Percentiles rank a stretch among this genome's conserved stretches.
phyloP scores from a whole-genome alignment of 2,888 invertebrate species.

The Rhamphomyia laevipes region DNA sequence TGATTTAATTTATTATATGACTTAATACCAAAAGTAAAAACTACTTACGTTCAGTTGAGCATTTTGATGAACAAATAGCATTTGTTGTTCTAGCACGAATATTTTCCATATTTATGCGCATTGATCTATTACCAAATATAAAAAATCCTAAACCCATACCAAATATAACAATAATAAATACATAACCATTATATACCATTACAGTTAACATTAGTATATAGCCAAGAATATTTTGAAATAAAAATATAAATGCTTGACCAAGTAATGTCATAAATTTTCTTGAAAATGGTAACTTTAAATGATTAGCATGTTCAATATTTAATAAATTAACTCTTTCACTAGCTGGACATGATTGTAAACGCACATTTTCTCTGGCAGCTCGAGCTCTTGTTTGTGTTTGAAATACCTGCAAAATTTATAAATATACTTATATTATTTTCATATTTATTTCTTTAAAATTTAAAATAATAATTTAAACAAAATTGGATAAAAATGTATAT shows the following conservation, averaged over 20 bases:
- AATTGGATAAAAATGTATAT: too few relatives aligned
- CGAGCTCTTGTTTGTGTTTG: conserved; percentile 19
- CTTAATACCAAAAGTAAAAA: not conserved
- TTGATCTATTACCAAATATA: conserved; percentile 42
- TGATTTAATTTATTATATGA: not conserved
- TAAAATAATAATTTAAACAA: not conserved
- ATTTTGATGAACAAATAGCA: conserved; percentile 34
- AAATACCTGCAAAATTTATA: conserved; percentile 15
- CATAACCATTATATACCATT: conserved; percentile 62
- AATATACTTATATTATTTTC: not conserved
- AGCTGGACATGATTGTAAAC: conserved; percentile 16
- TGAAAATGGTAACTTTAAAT: conserved; percentile 2
- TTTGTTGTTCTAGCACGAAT: conserved; percentile 38
- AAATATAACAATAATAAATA: conserved; percentile 49
- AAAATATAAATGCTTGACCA: conserved; percentile 18
- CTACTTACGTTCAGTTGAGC: conserved; percentile 25
- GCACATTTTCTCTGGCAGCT: conserved; percentile 18
- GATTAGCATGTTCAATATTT: conserved; percentile 5
- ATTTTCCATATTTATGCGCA: conserved; percentile 42
- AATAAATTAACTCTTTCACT: conserved; percentile 20
- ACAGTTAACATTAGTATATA: conserved; percentile 61
- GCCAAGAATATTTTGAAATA: conserved; percentile 45
- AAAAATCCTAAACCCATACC: conserved; percentile 51
- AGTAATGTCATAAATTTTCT: conserved; percentile 11
- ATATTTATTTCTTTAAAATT: not conserved